A percentile compares a stretch with the other conserved stretches of the same genome.
Conservation (phyloP, 1,140 invertebrate species). For the Magallana ariakensis region DNA sequence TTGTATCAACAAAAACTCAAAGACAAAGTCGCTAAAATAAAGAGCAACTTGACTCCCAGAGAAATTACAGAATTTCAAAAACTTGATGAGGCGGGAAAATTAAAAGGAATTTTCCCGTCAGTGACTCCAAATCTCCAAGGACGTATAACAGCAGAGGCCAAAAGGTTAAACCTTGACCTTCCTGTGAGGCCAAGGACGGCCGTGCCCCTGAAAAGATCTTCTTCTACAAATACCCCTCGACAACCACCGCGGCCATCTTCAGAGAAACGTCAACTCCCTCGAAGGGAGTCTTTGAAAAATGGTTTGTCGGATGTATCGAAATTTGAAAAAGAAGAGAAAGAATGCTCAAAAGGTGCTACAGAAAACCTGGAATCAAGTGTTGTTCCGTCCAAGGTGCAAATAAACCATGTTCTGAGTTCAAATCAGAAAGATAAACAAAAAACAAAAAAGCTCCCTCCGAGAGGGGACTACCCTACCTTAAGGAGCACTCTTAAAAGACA, state of each 20-base stretch:
- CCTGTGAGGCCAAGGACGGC: not conserved
- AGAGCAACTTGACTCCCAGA: conserved; percentile 62
- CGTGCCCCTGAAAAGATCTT: conserved; percentile 26
- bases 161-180: conserved; percentile 58
- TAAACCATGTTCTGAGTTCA: not conserved
- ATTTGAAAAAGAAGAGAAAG: conserved; percentile 53
- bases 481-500: not conserved
- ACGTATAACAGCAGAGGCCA: conserved; percentile 64
- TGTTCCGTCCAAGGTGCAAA: not conserved
- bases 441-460: conserved; percentile 1
- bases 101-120: conserved; percentile 48
- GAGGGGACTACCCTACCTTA: not conserved
- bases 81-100: conserved; percentile 60
- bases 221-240: conserved; percentile 12
- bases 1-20: conserved; percentile 65
- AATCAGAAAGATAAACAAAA: not conserved
- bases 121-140: conserved; percentile 54
- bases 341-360: conserved; percentile 51
- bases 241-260: not conserved
- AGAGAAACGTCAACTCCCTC: not conserved
- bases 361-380: not conserved
- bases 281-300: not conserved
- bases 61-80: conserved; percentile 63
- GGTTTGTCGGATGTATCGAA: conserved; percentile 28
- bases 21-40: conserved; percentile 66